phyloP scores from a whole-genome alignment of 2,113 vertebrate genomes.

The Lynx canadensis region DNA sequence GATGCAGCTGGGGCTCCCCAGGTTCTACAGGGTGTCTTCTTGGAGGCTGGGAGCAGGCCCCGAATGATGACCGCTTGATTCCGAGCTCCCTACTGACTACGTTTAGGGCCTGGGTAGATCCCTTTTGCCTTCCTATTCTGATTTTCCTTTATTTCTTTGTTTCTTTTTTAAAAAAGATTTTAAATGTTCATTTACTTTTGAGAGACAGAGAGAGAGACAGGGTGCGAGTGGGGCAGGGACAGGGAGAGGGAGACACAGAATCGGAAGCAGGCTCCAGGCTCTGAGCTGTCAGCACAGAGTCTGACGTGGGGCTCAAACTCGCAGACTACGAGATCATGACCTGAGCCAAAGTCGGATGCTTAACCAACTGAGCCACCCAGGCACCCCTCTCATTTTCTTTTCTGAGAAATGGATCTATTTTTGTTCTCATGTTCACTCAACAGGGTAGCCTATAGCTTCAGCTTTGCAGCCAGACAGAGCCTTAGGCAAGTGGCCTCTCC shows the following conservation, averaged over 20 bases:
- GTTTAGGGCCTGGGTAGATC: neutral
- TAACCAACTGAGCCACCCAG: no score
- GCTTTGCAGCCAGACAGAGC: neutral
- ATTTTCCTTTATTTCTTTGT: neutral
- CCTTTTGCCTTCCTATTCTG: fast-evolving
- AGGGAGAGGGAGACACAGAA: no score
- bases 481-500: neutral
- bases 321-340: no score
- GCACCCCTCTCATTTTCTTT: neutral
- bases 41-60: neutral
- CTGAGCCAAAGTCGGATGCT: no score
- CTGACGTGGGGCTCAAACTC: no score
- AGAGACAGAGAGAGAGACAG: no score
- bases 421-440: neutral
- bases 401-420: neutral
- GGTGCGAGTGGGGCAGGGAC: no score
- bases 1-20: neutral
- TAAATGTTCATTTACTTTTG: no score
- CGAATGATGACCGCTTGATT: no score
- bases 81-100: fast-evolving
- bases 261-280: no score
- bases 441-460: neutral
- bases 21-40: neutral
- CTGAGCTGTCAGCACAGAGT: no score
- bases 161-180: no score